These are phyloP conservation scores for Sebastes elongatus DNA, from an alignment of 2,797 vertebrate genomes.

Conservation along the genomic window DNA sequence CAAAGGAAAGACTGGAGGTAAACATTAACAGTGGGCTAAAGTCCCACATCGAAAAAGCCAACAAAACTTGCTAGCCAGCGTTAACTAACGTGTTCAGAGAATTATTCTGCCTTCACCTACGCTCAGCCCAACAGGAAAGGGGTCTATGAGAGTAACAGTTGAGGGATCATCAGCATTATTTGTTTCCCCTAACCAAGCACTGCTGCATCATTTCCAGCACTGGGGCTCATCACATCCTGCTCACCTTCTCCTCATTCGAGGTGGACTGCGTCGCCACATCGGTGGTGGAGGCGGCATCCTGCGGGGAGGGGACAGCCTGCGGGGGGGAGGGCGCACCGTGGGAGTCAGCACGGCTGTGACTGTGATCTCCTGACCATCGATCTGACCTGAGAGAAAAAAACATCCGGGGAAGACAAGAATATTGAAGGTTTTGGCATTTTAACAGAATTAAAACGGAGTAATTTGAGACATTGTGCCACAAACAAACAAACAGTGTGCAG, in stretches of 20 bases:
- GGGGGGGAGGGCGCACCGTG: constrained; percentile 82
- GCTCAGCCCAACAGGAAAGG: too few species aligned
- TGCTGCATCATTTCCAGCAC: not conserved
- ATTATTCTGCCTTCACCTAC: too few species aligned
- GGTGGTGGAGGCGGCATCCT: constrained; percentile 91
- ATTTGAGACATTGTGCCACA: not conserved
- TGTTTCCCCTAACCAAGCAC: not conserved
- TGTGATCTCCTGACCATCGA: constrained; percentile 94
- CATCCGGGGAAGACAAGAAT: not conserved
- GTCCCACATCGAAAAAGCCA: too few species aligned
- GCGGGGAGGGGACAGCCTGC: constrained; percentile 88
- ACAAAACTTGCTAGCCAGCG: too few species aligned
- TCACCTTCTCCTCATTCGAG: constrained; percentile 92
- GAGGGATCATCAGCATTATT: not conserved
- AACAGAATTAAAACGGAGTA: not conserved
- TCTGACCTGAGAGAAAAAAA: constrained; percentile 86
- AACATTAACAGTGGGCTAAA: too few species aligned
- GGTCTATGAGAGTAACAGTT: not conserved
- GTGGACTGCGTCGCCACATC: constrained; percentile 92
- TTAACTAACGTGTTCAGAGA: too few species aligned
- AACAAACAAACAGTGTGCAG: not conserved
- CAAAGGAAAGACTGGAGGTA: too few species aligned
- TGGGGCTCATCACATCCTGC: not conserved
- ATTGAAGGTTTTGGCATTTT: not conserved
- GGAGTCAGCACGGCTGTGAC: constrained; percentile 91